These are phyloP conservation scores for Samia ricini DNA, from an alignment of 1,140 invertebrate genomes.

Conservation along the genomic window DNA sequence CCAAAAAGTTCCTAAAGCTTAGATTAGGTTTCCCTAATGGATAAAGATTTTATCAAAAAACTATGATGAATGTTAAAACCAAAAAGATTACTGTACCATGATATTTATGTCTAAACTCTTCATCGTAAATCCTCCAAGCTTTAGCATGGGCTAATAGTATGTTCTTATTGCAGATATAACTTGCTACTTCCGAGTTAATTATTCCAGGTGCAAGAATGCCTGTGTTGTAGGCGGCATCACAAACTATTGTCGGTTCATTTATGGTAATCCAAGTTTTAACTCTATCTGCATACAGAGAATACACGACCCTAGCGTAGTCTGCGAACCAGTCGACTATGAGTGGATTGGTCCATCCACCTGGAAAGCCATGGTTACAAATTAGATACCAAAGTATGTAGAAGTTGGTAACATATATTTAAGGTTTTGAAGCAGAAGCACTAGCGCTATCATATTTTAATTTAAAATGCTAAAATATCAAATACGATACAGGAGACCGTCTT, in stretches of 20 bases:
- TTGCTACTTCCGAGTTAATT: slow-evolving; percentile 57
- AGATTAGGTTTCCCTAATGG: not conserved
- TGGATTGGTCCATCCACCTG: slow-evolving; percentile 81
- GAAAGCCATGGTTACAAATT: no score
- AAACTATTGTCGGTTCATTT: slow-evolving; percentile 81
- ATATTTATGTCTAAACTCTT: slow-evolving; percentile 35
- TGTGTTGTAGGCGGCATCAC: slow-evolving; percentile 75
- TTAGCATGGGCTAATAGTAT: slow-evolving; percentile 79
- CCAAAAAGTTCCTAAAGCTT: no score
- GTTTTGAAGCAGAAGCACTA: not conserved
- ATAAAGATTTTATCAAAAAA: no score
- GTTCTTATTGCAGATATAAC: slow-evolving; percentile 77
- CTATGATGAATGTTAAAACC: not conserved
- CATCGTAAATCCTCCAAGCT: slow-evolving; percentile 79
- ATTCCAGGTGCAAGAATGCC: slow-evolving; percentile 68
- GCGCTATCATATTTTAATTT: no score
- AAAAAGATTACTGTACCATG: slow-evolving; percentile 45
- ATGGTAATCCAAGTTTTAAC: slow-evolving; percentile 83
- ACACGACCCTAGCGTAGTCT: slow-evolving; percentile 79
- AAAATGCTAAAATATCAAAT: no score
- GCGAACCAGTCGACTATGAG: slow-evolving; percentile 79
- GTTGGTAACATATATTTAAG: not conserved
- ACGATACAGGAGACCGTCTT: no score
- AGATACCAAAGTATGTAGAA: no score
- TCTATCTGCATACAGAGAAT: slow-evolving; percentile 78